Evolutionary conservation across 2,113 vertebrate genomes (phyloP), one percentile per base, ranked within the genome.

Genomic region (Gallinago jamesoni): DNA sequence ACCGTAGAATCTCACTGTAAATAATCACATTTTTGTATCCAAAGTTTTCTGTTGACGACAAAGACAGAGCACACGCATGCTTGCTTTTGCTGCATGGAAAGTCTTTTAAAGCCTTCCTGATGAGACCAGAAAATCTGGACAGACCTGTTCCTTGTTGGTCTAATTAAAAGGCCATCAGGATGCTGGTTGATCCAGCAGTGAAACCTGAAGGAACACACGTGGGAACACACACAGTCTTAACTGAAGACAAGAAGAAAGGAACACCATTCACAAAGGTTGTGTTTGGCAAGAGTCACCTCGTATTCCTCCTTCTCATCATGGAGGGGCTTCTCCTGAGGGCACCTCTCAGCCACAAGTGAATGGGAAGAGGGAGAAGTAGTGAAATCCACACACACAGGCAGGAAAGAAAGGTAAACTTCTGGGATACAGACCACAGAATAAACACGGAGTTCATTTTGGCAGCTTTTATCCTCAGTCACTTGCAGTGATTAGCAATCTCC

Each of bases 91-190:
- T 69, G 45, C 48, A 37, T 43, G 73, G 55, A 83, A 78, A 52
- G 35, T 45, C 45, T 84, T 75, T 48, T 41, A 87, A 89, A 93
- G 62, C 45, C 62, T 73, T 92, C 85, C 77, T 66, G 53, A 90
- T 56, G 80, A 93, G 69, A 96, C 94, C 33, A 89, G 92, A 95
- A 92, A 89, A 89, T 93, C 94, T 89, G 57, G 95, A 84, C 76
- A 75, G 60, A 94, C 88, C 76, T 74, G 76, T 93, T 95, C 45
- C 50, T 72, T 72, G 52, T 8, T 84, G 68, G 33, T 62, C 48
- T 95, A 68, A 88, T 84, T 76, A 79, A 87, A 89, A 87, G 52
- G 62, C 74, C 68, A 87, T 66, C 30, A 67, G 66, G 64, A 93
- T 0, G 0, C 25, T 72, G 57, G 0, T 31, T 72, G 57, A 81